Percentiles rank a stretch among this genome's conserved stretches.
Conservation (phyloP, 2,797 vertebrate species). For the Eutrigla gurnardus region DNA sequence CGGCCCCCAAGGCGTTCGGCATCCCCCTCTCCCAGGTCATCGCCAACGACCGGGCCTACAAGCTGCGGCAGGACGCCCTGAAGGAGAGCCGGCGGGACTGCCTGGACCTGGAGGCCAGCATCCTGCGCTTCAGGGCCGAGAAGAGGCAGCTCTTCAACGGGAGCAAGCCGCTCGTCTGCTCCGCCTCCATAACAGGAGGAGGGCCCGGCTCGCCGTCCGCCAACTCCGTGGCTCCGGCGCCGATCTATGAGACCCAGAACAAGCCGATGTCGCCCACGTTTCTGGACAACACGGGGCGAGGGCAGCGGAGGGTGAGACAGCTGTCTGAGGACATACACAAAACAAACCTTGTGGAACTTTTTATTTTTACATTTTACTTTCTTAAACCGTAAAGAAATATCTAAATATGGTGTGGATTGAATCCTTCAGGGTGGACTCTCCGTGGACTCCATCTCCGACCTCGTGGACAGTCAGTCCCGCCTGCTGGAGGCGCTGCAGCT, state of each 20-base stretch:
- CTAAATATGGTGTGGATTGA: too few relatives aligned
- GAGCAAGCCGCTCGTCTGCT: constrained; percentile 58
- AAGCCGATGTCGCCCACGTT: constrained; percentile 73
- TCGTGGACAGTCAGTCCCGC: constrained; percentile 89
- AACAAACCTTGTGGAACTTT: neutral
- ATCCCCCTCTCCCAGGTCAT: constrained; percentile 89
- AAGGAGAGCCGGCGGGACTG: constrained; percentile 87
- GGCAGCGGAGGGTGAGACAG: constrained; percentile 81
- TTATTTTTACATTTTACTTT: neutral
- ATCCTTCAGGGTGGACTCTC: constrained; percentile 88
- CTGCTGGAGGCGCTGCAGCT: constrained; percentile 94
- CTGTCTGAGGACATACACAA: too few relatives aligned
- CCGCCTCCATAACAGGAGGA: constrained; percentile 33
- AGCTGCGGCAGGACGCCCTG: constrained; percentile 84
- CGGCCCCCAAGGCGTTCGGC: constrained; percentile 88
- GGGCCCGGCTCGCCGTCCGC: constrained; percentile 43
- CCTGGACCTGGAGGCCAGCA: constrained; percentile 88
- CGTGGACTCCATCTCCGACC: constrained; percentile 91
- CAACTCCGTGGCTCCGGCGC: constrained; percentile 58
- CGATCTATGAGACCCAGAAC: constrained; percentile 43
- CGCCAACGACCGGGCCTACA: constrained; percentile 85
- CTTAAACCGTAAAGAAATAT: neutral
- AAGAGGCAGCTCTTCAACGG: constrained; percentile 80
- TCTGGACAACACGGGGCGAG: constrained; percentile 73
- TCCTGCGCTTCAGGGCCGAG: constrained; percentile 86